Base-by-base conservation (phyloP, 1,140 invertebrate species). In the Drosophila murphyi region DNA sequence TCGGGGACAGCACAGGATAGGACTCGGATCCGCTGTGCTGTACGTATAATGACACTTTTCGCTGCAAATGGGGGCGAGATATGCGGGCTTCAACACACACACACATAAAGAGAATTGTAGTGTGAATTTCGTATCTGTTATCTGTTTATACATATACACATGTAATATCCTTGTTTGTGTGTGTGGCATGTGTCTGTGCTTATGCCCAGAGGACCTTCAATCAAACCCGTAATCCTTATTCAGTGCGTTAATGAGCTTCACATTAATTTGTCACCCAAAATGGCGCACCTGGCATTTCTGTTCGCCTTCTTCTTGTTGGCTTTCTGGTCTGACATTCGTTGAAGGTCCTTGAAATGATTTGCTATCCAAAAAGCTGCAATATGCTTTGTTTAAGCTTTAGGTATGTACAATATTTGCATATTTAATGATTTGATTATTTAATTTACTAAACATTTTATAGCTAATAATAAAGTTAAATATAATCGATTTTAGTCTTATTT, bases 191-290 rank as follows among this genome's bases (percentile, higher is more conserved):
- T 75, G 64, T 63, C 57, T 85, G 82, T 72, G 65, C 83, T 79
- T 79, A 70, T 72, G 69, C 80, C 76, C 79, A 64, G 47, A 86
- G 86, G 78, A 90, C 86, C 79, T 90, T 90, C 86, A 90, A 90
- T 90, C 86, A 90, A 82, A 90, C 59, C 57, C 68, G 76, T 90
- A 90, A 90, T 90, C 86, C 86, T 86, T 81, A 82, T 82, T 90
- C 87, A 90, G 81, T 85, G 74, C 80, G 86, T 90, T 90, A 90
- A 90, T 90, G 82, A 90, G 86, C 87, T 90, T 69, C 82, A 81
- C 82, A 86, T 86, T 86, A 86, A 86, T 86, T 87, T 86, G 82
- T 86, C 82, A 81, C 78, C 78, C 54, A 75, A 73, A 72, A 69
- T 77, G 82, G 70, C 78, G 85, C 82, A 86, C 82, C 82, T 86